Evolutionary conservation across 1,140 invertebrate genomes (phyloP).

Genomic region (Procambarus clarkii): DNA sequence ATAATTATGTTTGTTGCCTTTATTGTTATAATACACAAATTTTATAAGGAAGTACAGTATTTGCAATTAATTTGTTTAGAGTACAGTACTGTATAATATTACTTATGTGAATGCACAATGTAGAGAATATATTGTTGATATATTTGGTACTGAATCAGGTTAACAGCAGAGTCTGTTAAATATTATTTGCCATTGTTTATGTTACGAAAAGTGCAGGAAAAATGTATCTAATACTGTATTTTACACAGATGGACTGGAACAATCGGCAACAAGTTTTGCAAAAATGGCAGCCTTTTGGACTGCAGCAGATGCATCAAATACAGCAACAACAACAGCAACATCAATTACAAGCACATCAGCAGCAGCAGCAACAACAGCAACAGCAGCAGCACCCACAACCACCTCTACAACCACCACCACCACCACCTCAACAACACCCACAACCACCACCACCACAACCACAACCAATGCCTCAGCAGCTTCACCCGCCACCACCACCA

Average conservation of each 20-base stretch:
- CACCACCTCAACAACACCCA: conserved; percentile 19
- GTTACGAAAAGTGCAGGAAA: no score
- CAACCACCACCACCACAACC: conserved; percentile 29
- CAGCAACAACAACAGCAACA: conserved; percentile 44
- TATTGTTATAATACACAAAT: no score
- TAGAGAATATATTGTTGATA: no score
- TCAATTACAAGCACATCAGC: conserved; percentile 12
- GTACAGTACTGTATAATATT: no score
- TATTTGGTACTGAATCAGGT: no score
- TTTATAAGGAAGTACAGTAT: no score
- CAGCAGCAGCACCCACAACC: conserved; percentile 24
- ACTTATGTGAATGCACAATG: no score
- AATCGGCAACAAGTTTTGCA: conserved; percentile 49
- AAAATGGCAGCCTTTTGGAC: conserved; percentile 56
- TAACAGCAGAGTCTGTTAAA: no score
- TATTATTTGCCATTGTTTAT: no score
- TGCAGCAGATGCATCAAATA: conserved; percentile 59
- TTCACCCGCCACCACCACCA: conserved; percentile 10
- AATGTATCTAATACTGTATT: not conserved
- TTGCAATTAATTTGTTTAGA: no score
- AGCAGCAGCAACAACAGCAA: conserved; percentile 39
- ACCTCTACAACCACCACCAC: conserved; percentile 22
- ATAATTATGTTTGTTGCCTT: no score
- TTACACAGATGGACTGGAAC: conserved; percentile 60
- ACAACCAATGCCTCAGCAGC: conserved; percentile 45